phyloP scores from a whole-genome alignment of 2,113 vertebrate genomes.

The Piaya cayana region DNA sequence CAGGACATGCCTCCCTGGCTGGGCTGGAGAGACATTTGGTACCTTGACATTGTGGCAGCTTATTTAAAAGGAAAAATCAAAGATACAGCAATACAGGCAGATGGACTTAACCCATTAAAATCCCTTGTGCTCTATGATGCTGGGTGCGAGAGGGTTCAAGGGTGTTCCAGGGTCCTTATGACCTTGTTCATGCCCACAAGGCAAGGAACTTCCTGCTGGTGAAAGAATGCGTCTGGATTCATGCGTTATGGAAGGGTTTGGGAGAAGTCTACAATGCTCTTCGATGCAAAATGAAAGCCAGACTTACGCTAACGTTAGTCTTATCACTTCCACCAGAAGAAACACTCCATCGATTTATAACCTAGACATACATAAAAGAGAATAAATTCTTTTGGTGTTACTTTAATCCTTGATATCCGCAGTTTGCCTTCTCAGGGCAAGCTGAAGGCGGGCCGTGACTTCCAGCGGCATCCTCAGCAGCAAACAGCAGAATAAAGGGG shows the following conservation, averaged over 20 bases:
- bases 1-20: background rate
- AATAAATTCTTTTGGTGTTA: background rate
- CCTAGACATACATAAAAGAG: slow-evolving; percentile 68
- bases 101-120: background rate
- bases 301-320: slow-evolving; percentile 82
- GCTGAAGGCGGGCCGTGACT: background rate
- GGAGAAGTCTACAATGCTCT: background rate
- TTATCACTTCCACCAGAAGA: slow-evolving; percentile 87
- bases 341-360: slow-evolving; percentile 83
- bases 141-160: background rate
- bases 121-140: background rate
- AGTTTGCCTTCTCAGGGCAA: background rate
- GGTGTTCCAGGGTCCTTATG: background rate
- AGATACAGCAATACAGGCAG: background rate
- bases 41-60: background rate
- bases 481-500: background rate
- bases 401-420: background rate
- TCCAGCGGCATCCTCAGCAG: background rate
- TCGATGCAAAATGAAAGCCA: background rate
- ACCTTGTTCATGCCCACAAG: background rate
- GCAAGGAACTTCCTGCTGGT: background rate
- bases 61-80: background rate
- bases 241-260: background rate
- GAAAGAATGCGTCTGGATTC: background rate
- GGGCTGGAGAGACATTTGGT: background rate